Evolutionary conservation across 2,113 vertebrate species (phyloP).

Genomic region (Megaptera novaeangliae): DNA sequence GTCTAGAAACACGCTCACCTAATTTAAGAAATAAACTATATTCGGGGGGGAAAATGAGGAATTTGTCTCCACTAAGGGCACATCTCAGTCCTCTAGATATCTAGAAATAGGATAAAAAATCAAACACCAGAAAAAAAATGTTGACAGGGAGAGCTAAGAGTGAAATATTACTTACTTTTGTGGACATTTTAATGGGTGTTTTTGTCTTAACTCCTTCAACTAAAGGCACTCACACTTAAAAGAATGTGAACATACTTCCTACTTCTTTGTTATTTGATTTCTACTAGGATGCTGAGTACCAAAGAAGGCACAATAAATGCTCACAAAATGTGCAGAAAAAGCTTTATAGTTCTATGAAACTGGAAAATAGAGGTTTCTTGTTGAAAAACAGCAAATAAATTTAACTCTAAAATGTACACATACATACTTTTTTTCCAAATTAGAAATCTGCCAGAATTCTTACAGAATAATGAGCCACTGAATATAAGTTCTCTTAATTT

Average conservation of each 20-base stretch:
- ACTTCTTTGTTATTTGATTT: slow-evolving; percentile 16
- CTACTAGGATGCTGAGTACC: background rate
- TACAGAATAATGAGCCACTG: background rate
- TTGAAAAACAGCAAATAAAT: background rate
- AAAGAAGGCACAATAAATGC: background rate
- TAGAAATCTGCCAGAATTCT: background rate
- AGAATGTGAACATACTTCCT: background rate
- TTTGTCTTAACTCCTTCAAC: background rate
- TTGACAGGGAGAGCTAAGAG: background rate
- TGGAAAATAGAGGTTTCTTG: background rate
- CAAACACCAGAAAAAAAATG: slow-evolving; percentile 4
- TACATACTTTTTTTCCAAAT: background rate
- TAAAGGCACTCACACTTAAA: background rate
- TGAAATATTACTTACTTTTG: background rate
- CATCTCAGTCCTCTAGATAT: background rate
- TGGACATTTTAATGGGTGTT: background rate
- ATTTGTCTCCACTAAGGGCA: background rate
- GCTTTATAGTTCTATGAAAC: background rate
- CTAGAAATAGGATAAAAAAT: background rate
- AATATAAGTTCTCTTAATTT: background rate
- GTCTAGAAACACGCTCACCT: background rate
- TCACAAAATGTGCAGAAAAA: background rate
- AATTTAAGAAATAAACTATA: background rate
- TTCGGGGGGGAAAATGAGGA: background rate
- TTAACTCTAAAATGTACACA: background rate